These are phyloP conservation scores for Pomatostomus ruficeps DNA, from an alignment of 2,113 vertebrate genomes.

Conservation along the genomic window DNA sequence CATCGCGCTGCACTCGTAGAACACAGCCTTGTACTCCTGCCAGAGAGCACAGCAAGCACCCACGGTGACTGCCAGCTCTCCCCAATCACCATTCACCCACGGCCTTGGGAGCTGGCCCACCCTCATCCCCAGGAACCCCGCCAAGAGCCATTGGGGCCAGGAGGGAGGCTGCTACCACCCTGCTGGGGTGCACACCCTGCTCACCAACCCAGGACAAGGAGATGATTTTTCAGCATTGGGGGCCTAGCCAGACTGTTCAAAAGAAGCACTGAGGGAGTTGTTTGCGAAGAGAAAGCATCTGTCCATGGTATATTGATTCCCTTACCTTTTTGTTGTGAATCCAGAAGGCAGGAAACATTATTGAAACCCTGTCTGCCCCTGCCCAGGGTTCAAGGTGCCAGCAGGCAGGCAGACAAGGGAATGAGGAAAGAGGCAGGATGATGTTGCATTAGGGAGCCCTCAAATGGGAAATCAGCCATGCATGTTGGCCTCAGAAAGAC, in stretches of 20 bases:
- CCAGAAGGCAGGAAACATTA: neutral
- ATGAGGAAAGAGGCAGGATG: neutral
- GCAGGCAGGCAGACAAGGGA: neutral
- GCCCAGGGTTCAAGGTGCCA: neutral
- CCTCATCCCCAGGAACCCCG: neutral
- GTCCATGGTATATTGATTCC: neutral
- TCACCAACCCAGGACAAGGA: neutral
- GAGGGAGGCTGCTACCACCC: neutral
- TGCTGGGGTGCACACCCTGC: neutral
- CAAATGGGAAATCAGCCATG: neutral
- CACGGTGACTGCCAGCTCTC: neutral
- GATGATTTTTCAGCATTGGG: neutral
- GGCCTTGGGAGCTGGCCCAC: neutral
- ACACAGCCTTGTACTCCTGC: constrained; percentile 79
- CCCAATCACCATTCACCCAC: neutral
- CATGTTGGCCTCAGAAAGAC: neutral
- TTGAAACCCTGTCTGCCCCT: neutral
- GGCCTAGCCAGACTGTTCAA: neutral
- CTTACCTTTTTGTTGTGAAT: neutral
- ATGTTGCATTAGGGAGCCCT: neutral
- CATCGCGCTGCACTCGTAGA: constrained; percentile 82
- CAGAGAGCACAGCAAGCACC: neutral
- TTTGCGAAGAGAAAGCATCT: neutral
- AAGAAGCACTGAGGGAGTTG: neutral
- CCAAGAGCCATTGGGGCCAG: neutral